Base-by-base conservation (phyloP, 2,113 vertebrate species). In the Nannospalax galili region DNA sequence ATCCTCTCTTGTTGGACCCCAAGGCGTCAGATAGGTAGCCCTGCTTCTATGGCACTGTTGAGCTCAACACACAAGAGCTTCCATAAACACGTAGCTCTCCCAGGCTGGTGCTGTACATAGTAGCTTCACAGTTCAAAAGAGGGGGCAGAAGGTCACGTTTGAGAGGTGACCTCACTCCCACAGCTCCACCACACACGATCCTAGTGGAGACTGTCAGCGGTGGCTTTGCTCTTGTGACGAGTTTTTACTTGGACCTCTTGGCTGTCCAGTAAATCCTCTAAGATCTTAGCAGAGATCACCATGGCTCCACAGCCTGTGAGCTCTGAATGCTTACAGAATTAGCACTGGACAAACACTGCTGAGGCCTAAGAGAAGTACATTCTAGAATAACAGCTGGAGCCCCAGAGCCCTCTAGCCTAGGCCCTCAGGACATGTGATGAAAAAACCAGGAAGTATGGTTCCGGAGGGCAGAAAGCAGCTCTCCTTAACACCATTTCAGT, bases 81-180 rank as follows among this genome's bases (percentile, higher is more conserved):
- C 35, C 20, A 48, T 4, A 24, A 40, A 7, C 26, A 22, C 0
- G 70, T 3, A 45, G 20, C 73, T 30, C 7, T 67, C 22, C 62
- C 32, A 67, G 7, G 2, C 62, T 20, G 32, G 14, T 28, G n/a
- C 9, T 7, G 20, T 1, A 10, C 17, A 11, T 35, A 14, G 2
- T 20, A 3, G 48, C 22, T 52, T 52, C 35, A 9, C 26, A 7
- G 42, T 67, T 67, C 56, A 35, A 11, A 65, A 15, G 37, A 26
- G 7, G 15, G 22, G 35, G 15, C 58, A 84, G 45, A 35, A 67
- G 45, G 6, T 30, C 7, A 1, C 35, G 64, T 32, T 20, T 69
- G n/a, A 22, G 24, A 58, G 45, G 4, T 16, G 8, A 16, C 17
- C 45, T 24, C n/a, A 14, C 0, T 3, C 75, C 35, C 45, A 65